Evolutionary conservation across 1,140 invertebrate species (phyloP).

Genomic region (Amyelois transitella): DNA sequence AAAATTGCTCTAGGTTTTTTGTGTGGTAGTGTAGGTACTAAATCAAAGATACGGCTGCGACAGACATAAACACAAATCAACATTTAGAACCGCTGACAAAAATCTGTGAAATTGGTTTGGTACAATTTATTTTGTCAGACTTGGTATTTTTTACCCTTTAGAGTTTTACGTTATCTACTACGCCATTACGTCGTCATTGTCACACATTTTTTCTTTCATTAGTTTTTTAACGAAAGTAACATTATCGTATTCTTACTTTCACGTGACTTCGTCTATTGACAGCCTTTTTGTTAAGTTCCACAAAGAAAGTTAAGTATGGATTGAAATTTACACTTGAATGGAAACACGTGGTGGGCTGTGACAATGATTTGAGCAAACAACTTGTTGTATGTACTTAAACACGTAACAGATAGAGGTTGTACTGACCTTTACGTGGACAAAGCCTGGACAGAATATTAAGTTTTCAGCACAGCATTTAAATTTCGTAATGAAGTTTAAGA

Average conservation of each 20-base stretch:
- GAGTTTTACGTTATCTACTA: too few relatives aligned
- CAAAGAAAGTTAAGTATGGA: constrained; percentile 16
- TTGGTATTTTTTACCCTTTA: too few relatives aligned
- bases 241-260: constrained; percentile 16
- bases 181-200: neutral
- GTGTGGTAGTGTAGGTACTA: too few relatives aligned
- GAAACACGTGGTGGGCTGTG: constrained; percentile 9
- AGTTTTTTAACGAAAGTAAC: neutral
- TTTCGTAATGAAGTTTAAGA: too few relatives aligned
- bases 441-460: too few relatives aligned
- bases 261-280: constrained; percentile 9
- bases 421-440: neutral
- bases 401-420: neutral
- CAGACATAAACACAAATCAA: too few relatives aligned
- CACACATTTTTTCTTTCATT: neutral
- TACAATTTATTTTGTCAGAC: too few relatives aligned
- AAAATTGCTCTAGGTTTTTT: too few relatives aligned
- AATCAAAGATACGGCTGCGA: too few relatives aligned
- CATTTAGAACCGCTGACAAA: too few relatives aligned
- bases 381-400: neutral
- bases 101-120: too few relatives aligned
- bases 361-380: constrained; percentile 19
- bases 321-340: constrained; percentile 7
- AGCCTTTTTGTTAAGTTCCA: constrained; percentile 11
- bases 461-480: too few relatives aligned